A percentile compares a stretch with the other conserved stretches of the same genome.
These are phyloP conservation scores for Tachysurus vachellii DNA, from an alignment of 2,113 vertebrate species.

Conservation along the genomic window DNA sequence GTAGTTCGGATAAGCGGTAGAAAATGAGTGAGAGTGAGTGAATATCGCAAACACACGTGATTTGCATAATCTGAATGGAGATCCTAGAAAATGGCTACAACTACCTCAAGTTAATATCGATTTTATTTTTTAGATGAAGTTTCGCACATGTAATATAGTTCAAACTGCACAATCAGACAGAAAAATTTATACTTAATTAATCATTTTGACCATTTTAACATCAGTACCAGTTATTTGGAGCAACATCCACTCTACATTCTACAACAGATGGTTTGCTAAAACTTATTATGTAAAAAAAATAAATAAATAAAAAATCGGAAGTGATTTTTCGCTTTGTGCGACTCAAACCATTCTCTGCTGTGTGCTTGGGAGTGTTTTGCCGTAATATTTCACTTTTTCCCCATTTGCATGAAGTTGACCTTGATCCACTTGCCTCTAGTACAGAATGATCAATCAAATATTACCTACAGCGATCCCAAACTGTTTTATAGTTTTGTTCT, in stretches of 20 bases:
- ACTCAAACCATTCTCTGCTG: not conserved
- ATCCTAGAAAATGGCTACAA: not conserved
- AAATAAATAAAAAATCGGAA: not conserved
- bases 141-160: not conserved
- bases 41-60: not conserved
- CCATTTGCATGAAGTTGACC: not conserved
- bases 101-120: not conserved
- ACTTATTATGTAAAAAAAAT: not conserved
- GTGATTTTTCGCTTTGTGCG: not conserved
- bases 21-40: no score
- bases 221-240: not conserved
- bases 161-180: not conserved
- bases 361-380: not conserved
- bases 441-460: not conserved
- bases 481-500: not conserved
- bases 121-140: not conserved
- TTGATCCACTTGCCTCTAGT: not conserved
- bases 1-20: no score
- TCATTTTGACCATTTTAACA: not conserved
- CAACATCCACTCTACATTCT: not conserved
- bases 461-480: not conserved
- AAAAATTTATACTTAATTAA: not conserved
- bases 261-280: not conserved
- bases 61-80: not conserved
- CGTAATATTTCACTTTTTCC: not conserved